Base-by-base conservation (phyloP, 2,797 vertebrate genomes). In the Parauchenoglanis punctatus region DNA sequence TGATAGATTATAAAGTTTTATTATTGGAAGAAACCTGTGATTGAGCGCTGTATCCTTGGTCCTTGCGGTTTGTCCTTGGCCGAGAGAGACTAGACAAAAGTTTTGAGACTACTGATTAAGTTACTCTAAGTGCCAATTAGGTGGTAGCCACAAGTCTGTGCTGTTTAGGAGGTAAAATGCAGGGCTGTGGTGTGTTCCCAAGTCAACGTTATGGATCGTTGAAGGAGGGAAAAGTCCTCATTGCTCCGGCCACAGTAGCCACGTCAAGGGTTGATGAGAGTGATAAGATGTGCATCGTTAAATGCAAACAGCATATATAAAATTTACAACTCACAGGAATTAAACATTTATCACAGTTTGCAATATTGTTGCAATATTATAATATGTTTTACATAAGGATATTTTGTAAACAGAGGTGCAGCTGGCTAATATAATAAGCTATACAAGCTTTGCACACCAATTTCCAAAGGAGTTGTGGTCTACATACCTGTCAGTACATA, bases 121-220 rank as follows among this genome's bases (percentile, higher is more conserved):
- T 91, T 94, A 87, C 83, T 87, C 86, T 84, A 94, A 89, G 91
- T 89, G 63, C 91, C 90, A 88, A 92, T 95, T 94, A 93, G 75
- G 72, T 89, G 90, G 88, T 90, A 90, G 91, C 84, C 88, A 91
- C 86, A 92, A 85, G 88, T 84, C 88, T 35, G 90, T 81, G 88
- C 87, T 91, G 91, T 93, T 88, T 92, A 84, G 83, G 82, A 89
- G 67, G 88, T 59, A 88, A 88, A 90, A 83, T 76, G 90, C 54
- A 87, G 89, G 52, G 65, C 81, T 67, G 75, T 17, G 70, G 68
- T 28, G 44, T 31, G 52, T 86, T 87, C 84, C 75, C 25, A 61
- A 54, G 77, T 73, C 67, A 78, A 75, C 15, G 25, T 84, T 73
- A 58, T 15, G 56, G 84, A 83, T 86, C 25, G 11, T 44, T 76